These are phyloP conservation scores for Ptychochromis oligacanthus DNA, from an alignment of 2,113 vertebrate genomes.

Conservation along the genomic window DNA sequence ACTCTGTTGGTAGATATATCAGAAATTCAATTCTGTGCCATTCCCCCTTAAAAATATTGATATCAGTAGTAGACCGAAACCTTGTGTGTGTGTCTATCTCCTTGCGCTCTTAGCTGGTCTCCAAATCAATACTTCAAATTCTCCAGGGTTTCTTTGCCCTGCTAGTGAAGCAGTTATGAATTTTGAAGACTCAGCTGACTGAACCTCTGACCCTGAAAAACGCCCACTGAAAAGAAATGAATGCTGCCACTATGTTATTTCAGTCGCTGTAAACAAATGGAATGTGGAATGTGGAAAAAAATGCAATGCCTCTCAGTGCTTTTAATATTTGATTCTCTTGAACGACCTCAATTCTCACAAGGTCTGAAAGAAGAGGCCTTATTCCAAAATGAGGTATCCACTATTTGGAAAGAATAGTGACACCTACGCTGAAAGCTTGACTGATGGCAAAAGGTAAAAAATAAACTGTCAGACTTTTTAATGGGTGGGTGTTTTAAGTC, in stretches of 20 bases:
- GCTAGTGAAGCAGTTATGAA: slow-evolving; percentile 69
- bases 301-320: slow-evolving; percentile 34
- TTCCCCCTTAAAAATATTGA: slow-evolving; percentile 37
- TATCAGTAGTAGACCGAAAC: slow-evolving; percentile 8
- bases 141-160: slow-evolving; percentile 58
- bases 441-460: slow-evolving; percentile 23
- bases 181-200: slow-evolving; percentile 72
- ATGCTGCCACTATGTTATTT: slow-evolving; percentile 53
- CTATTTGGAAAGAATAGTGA: slow-evolving; percentile 19
- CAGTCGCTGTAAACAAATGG: slow-evolving; percentile 59
- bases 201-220: slow-evolving; percentile 75
- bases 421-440: slow-evolving; percentile 2
- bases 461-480: slow-evolving; percentile 2
- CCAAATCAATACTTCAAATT: slow-evolving; percentile 67
- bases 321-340: slow-evolving; percentile 60
- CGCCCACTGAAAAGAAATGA: slow-evolving; percentile 58
- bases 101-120: slow-evolving; percentile 47
- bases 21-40: slow-evolving; percentile 10
- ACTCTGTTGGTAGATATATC: neutral
- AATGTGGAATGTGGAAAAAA: slow-evolving; percentile 21
- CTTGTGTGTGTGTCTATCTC: slow-evolving; percentile 6
- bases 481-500: neutral
- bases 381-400: slow-evolving; percentile 37
- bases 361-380: slow-evolving; percentile 31
- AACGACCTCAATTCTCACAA: slow-evolving; percentile 53